phyloP scores from a whole-genome alignment of 2,797 vertebrate genomes.

The Leptatherina wallacei region DNA sequence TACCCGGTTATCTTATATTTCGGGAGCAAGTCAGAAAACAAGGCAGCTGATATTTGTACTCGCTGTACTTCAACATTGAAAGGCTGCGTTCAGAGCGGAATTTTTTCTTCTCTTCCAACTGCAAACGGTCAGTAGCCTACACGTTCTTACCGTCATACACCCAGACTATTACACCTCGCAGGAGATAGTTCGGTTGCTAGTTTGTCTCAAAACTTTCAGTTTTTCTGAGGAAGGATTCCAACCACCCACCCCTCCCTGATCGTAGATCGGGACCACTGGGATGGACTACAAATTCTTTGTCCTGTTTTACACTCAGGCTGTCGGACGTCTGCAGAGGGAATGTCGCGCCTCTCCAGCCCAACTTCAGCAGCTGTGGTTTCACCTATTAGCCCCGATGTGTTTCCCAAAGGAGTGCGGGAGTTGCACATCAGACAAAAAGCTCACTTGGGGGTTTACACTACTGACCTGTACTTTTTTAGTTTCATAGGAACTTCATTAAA shows the following conservation, averaged over 20 bases:
- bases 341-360: slow-evolving; percentile 72
- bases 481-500: slow-evolving; percentile 95
- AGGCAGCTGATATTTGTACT: slow-evolving; percentile 68
- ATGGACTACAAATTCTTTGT: slow-evolving; percentile 41
- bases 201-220: background rate
- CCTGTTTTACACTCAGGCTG: slow-evolving; percentile 51
- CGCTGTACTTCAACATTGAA: slow-evolving; percentile 6
- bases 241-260: background rate
- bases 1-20: slow-evolving; percentile 87
- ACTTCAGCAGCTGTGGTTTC: slow-evolving; percentile 87
- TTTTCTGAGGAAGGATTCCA: background rate
- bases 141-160: background rate
- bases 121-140: background rate
- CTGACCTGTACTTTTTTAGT: slow-evolving; percentile 91
- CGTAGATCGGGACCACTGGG: slow-evolving; percentile 12
- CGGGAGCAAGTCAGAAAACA: slow-evolving; percentile 78
- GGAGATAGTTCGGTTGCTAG: background rate
- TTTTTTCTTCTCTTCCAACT: slow-evolving; percentile 37
- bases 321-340: slow-evolving; percentile 54
- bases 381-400: slow-evolving; percentile 93
- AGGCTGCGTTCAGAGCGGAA: slow-evolving; percentile 72
- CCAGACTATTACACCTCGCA: background rate
- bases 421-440: slow-evolving; percentile 90
- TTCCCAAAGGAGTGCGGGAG: slow-evolving; percentile 88
- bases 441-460: slow-evolving; percentile 84